Conservation (phyloP, 2,888 invertebrate genomes). For the Syrista parreyssii region DNA sequence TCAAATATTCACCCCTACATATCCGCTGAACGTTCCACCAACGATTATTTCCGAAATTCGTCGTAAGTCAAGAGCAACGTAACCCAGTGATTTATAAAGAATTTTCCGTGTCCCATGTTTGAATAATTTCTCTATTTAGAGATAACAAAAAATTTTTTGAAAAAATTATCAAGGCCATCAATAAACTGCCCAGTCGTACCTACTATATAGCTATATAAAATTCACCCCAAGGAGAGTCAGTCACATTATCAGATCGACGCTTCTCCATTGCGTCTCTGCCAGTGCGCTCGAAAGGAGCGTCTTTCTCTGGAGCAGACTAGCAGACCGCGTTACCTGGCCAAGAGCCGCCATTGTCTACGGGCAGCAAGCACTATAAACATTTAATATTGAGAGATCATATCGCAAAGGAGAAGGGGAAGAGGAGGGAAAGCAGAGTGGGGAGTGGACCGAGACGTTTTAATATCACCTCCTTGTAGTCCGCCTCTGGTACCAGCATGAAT, state of each 20-base stretch:
- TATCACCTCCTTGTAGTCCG: slow-evolving; percentile 18
- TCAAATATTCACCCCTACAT: neutral
- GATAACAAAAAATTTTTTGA: too few species aligned
- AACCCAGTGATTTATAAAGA: neutral
- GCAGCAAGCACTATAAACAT: slow-evolving; percentile 22
- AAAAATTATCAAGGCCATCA: neutral
- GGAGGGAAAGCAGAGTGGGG: neutral
- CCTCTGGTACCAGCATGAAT: slow-evolving; percentile 20
- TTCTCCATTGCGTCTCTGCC: neutral
- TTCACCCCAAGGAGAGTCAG: neutral
- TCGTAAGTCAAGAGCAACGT: neutral
- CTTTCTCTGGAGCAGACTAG: neutral
- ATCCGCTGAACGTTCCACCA: neutral
- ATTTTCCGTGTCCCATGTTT: neutral
- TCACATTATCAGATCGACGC: neutral
- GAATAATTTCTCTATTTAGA: rapidly evolving
- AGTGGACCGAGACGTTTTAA: slow-evolving; percentile 21
- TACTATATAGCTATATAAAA: neutral
- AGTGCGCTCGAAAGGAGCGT: neutral
- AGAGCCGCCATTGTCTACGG: slow-evolving; percentile 23
- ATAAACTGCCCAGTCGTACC: neutral
- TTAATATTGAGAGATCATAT: slow-evolving; percentile 24
- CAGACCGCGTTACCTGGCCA: slow-evolving; percentile 15
- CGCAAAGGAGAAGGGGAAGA: slow-evolving; percentile 3
- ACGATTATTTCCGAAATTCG: neutral